A percentile compares a stretch with the other conserved stretches of the same genome.
Conservation (phyloP, 2,888 invertebrate genomes). For the Limenitis camilla region DNA sequence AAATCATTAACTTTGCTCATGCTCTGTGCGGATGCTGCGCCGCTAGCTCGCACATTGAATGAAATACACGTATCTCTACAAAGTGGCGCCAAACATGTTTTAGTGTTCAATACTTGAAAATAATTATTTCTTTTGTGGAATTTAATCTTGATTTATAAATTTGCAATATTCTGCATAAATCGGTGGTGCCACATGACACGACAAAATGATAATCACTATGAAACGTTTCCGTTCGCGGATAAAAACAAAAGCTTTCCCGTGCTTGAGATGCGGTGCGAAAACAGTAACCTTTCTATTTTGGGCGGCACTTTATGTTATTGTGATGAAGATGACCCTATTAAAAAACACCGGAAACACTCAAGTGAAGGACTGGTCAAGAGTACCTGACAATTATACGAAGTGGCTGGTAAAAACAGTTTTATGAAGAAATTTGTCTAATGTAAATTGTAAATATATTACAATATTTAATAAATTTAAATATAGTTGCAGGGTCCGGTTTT, state of each 20-base stretch:
- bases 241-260: constrained; percentile 50
- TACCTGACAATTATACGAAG: constrained; percentile 66
- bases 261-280: constrained; percentile 63
- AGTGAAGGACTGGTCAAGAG: constrained; percentile 52
- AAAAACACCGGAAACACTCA: constrained; percentile 50
- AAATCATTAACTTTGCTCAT: constrained; percentile 71
- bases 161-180: constrained; percentile 18
- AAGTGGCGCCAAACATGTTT: constrained; percentile 32
- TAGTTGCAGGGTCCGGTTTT: constrained; percentile 60
- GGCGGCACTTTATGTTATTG: constrained; percentile 61
- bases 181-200: constrained; percentile 49
- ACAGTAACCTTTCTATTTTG: constrained; percentile 64
- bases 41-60: constrained; percentile 23
- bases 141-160: constrained; percentile 12
- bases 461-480: constrained; percentile 1
- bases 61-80: constrained; percentile 22
- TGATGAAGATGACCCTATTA: constrained; percentile 69
- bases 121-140: background rate
- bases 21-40: constrained; percentile 66
- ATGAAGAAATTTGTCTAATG: background rate
- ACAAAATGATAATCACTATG: constrained; percentile 48
- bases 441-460: background rate
- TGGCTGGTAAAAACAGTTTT: constrained; percentile 52
- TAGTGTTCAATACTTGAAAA: constrained; percentile 21
- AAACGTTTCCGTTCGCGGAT: constrained; percentile 51